Conservation (phyloP, 2,888 invertebrate genomes). For the Nesidiocoris tenuis region DNA sequence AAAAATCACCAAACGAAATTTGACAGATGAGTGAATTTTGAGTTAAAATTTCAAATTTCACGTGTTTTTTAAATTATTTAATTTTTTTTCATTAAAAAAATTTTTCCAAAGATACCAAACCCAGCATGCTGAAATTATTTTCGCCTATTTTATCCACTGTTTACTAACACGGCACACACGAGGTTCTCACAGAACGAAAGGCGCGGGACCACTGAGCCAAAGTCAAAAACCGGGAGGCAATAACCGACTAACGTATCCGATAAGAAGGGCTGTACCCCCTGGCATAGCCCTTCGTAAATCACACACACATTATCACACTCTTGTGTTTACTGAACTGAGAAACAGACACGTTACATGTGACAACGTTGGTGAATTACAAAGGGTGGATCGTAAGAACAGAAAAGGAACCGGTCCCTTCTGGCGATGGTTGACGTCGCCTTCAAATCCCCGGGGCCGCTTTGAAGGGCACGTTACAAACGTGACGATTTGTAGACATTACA, state of each 20-base stretch:
- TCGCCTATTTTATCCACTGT: too few species aligned
- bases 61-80: too few species aligned
- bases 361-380: background rate
- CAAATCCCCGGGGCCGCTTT: background rate
- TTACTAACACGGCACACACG: background rate
- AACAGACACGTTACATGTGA: background rate
- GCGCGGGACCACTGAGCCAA: background rate
- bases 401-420: background rate
- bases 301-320: background rate
- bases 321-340: background rate
- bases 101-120: too few species aligned
- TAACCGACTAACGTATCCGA: background rate
- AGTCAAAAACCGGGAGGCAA: background rate
- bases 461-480: background rate
- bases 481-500: background rate
- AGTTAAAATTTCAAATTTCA: too few species aligned
- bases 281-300: background rate
- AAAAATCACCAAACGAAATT: too few species aligned
- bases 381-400: background rate
- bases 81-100: too few species aligned
- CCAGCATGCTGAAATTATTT: too few species aligned
- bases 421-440: background rate
- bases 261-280: background rate
- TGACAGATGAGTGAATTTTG: too few species aligned
- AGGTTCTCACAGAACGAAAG: background rate